Evolutionary conservation across 2,888 invertebrate genomes (phyloP), one percentile per base, ranked within the genome.

Genomic region (Drosophila algonquin): DNA sequence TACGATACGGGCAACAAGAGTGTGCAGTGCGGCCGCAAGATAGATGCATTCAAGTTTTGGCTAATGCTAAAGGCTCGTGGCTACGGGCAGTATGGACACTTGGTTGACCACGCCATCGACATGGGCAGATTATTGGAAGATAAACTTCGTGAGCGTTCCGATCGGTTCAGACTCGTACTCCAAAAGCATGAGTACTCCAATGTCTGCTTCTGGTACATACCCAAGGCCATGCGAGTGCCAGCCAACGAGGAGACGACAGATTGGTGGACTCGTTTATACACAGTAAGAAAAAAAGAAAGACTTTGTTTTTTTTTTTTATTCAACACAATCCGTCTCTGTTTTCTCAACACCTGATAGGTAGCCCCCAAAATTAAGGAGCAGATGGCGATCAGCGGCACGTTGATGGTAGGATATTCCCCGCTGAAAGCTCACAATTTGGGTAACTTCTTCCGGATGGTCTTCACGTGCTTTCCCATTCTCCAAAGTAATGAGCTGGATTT

Each of bases 31-130:
- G 98, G 98, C 0, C 94, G 98, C 32, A 98, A 98, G 93, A 94
- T 97, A 60, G 98, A 98, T 91, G 95, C 96, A 1, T 96, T 98
- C 90, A 98, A 98, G 92, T 93, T 98, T 7, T 98, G 98, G 98
- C 92, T 97, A 75, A 96, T 97, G 95, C 97, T 98, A 95, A 96
- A 97, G 90, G 96, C 97, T 0, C 93, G 96, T 0, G 96, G 97
- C 0, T 94, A 94, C 54, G 87, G 87, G 0, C 95, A 95, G 0
- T 93, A 96, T 1, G 93, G 93, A 53, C 79, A 89, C 0, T 92
- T 95, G 0, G 93, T 96, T 0, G 95, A 97, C 77, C 93, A 93
- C 56, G 94, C 95, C 0, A 94, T 96, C 92, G 92, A 93, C 2
- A 93, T 93, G 59, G 94, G 95, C 0, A 93, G 94, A 76, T 93